Evolutionary conservation across 2,113 vertebrate genomes (phyloP), one percentile per base, ranked within the genome.

Genomic region (Pavo muticus): DNA sequence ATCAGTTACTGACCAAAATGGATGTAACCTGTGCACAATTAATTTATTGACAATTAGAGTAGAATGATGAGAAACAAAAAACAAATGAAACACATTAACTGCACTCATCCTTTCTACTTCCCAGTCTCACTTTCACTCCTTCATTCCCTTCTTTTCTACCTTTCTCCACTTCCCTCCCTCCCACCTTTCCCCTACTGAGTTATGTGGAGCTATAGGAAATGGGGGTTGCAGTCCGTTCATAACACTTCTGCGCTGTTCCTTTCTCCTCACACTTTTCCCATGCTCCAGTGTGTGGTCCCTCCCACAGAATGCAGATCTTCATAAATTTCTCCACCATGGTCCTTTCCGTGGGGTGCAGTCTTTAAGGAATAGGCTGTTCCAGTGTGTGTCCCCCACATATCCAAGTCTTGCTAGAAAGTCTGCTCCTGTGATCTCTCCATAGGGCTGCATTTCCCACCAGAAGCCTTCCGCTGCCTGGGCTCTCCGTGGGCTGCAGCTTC

Each of bases 181-280:
- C 24, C 48, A 25, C 48, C 48, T 16, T 20, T 75, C 2, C 15
- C 7, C 29, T 32, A 17, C 0, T 1, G 24, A 45, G 59, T 2
- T 2, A 63, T 30, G 30, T 4, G 2, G 40, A 0, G 30, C 11
- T 10, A 14, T 63, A 42, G 27, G 47, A 44, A 9, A 25, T 21
- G 21, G 17, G 23, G 21, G 1, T 30, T 76, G 19, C 3, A 1
- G 45, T 76, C 59, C 72, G 42, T 71, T 74, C 3, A 1, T 68
- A 70, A 44, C 14, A 9, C 12, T 65, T 71, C 29, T 69, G 10
- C 65, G 40, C 45, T 87, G 48, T 37, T 40, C 17, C 59, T 80
- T 88, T 30, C 21, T 85, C 14, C 23, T 83, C 29, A 30, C 1
- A 0, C 44, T 82, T 94, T 50, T 32, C 5, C 4, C 2, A 9